Evolutionary conservation across 2,797 vertebrate genomes (phyloP).

Genomic region (Decapterus maruadsi): DNA sequence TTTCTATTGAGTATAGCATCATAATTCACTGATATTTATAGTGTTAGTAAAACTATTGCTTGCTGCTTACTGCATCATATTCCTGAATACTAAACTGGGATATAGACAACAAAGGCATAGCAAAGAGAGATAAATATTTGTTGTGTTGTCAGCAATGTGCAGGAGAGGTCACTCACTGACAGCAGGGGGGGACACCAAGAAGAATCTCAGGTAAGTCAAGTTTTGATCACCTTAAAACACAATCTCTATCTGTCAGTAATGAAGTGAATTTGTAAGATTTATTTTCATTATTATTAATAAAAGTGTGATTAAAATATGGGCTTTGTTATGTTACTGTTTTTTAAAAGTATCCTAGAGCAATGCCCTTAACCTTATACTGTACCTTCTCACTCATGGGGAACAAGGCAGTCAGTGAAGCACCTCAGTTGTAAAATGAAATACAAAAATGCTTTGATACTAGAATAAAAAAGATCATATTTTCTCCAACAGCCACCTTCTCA

Average conservation of each 20-base stretch:
- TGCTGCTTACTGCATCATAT: background rate
- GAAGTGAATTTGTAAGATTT: background rate
- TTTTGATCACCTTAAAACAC: background rate
- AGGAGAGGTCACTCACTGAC: slow-evolving; percentile 8
- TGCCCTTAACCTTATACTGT: background rate
- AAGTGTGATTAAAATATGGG: slow-evolving; percentile 1
- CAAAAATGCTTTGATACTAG: slow-evolving; percentile 27
- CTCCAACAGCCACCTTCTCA: slow-evolving; percentile 46
- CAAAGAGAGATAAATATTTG: background rate
- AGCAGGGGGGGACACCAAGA: background rate
- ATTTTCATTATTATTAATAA: background rate
- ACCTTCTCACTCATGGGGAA: slow-evolving; percentile 13
- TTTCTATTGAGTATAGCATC: too few species aligned
- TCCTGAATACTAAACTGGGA: background rate
- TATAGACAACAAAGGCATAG: background rate
- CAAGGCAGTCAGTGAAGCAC: slow-evolving; percentile 35
- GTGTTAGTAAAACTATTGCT: background rate
- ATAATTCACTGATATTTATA: too few species aligned
- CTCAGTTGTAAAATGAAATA: slow-evolving; percentile 38
- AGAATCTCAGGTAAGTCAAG: background rate
- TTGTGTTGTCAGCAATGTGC: slow-evolving; percentile 19
- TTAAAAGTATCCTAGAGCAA: slow-evolving; percentile 33
- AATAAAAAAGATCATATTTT: slow-evolving; percentile 50
- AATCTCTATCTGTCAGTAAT: background rate
- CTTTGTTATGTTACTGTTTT: background rate